Evolutionary conservation across 2,113 vertebrate species (phyloP).

Genomic region (Eclectus roratus): DNA sequence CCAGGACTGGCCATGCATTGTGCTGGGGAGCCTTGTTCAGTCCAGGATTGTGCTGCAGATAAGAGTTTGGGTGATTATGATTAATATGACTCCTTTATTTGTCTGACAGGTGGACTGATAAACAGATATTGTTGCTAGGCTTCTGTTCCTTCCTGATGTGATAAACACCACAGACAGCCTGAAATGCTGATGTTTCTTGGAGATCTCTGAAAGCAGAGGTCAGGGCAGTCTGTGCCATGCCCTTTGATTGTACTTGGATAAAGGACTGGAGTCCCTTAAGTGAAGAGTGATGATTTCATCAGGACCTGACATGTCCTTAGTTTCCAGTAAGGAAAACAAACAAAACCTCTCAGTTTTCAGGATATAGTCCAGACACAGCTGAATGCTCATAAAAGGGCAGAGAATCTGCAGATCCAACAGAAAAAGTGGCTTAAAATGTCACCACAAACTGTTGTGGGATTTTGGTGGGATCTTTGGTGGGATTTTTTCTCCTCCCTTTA

Average conservation of each 20-base stretch:
- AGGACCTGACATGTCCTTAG: neutral
- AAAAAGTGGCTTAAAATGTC: constrained; percentile 19
- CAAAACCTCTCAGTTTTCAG: neutral
- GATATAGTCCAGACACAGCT: neutral
- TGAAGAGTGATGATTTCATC: neutral
- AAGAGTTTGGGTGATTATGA: neutral
- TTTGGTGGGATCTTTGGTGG: neutral
- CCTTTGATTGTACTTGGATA: neutral
- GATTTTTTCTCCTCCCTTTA: neutral
- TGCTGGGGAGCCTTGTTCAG: neutral
- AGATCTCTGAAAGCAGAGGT: neutral
- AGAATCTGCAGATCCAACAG: neutral
- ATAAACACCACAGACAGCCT: neutral
- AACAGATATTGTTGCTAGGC: constrained; percentile 7
- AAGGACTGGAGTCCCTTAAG: neutral
- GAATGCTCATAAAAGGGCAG: constrained; percentile 16
- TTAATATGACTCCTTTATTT: neutral
- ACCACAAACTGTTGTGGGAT: neutral
- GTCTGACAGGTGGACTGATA: constrained; percentile 17
- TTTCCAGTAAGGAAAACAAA: constrained; percentile 23
- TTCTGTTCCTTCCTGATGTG: neutral
- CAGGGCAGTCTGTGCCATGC: neutral
- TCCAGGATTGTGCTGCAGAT: neutral
- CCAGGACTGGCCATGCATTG: neutral
- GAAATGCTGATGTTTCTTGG: neutral